Evolutionary conservation across 2,113 vertebrate species (phyloP), one percentile per base, ranked within the genome.

Genomic region (Telmatochromis sp.): DNA sequence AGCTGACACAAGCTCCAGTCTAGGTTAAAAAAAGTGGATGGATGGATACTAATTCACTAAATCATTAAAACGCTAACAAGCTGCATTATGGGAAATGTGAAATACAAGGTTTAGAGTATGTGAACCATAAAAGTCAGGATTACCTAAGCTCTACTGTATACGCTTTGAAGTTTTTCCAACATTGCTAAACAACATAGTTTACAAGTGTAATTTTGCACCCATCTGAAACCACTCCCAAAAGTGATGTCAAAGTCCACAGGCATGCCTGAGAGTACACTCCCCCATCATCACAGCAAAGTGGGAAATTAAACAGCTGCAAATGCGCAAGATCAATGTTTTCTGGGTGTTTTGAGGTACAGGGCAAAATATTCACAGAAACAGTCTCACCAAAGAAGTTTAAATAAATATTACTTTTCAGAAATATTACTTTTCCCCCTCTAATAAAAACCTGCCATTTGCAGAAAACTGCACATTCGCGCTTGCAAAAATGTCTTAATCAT

Each of bases 71-170:
- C 1, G 4, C 23, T 78, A 17, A 49, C 42, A n/a, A 78, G 2
- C 23, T 12, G 3, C 26, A 78, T 49, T 13, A 51, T 13, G 23
- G 15, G 45, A 75, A 75, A 47, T 75, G 70, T 49, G 42, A 49
- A 47, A 51, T 33, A 11, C 73, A 51, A 33, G 26, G 26, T 78
- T 78, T 51, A 78, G 73, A 19, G 26, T n/a, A 28, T 49, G 70
- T 75, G 70, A 75, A 28, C 9, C 42, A 49, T 10, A 75, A 31
- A 75, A 75, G 3, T 75, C 42, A 5, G 70, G 42, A 19, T 19
- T 17, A 47, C 15, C 14, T 28, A 15, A 11, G 2, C 23, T 75
- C 42, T 49, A 49, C 23, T 75, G 4, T 10, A 7, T 75, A 31
- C 31, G 21, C 42, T 75, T 49, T 75, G 42, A 49, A 0, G 42